A percentile compares a stretch with the other conserved stretches of the same genome.
These are phyloP conservation scores for Actinemys pallida DNA, from an alignment of 2,113 vertebrate species.

Conservation along the genomic window DNA sequence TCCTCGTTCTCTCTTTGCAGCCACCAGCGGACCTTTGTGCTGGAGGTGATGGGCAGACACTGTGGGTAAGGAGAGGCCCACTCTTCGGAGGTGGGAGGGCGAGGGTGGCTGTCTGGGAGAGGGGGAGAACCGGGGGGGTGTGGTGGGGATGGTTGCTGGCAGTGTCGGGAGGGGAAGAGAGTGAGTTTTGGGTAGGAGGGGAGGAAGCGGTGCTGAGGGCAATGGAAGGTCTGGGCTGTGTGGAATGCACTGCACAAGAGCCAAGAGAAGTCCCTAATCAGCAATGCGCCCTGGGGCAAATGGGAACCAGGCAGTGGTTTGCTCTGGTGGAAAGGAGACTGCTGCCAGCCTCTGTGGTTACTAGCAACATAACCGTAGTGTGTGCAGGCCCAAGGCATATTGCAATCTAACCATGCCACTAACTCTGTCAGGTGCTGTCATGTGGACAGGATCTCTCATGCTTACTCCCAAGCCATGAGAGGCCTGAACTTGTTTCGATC, in stretches of 20 bases:
- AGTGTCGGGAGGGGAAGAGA: neutral
- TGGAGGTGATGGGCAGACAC: constrained; percentile 97
- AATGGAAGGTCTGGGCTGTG: neutral
- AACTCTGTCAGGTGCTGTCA: neutral
- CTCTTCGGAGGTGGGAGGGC: neutral
- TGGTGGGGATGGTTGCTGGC: too few relatives aligned
- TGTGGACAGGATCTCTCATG: neutral
- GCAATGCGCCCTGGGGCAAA: too few relatives aligned
- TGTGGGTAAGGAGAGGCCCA: constrained; percentile 86
- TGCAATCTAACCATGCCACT: neutral
- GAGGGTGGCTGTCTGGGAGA: neutral
- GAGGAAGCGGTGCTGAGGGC: rapidly evolving
- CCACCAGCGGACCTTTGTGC: constrained; percentile 94
- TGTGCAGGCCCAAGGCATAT: neutral
- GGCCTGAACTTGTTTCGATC: neutral
- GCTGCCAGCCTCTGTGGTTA: neutral
- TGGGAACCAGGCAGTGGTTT: neutral
- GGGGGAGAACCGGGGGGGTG: neutral
- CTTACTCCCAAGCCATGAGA: neutral
- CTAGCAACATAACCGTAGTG: neutral
- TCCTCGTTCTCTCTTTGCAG: constrained; percentile 70
- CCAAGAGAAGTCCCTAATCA: neutral
- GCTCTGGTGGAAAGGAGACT: neutral
- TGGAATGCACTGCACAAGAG: neutral
- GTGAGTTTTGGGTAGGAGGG: neutral